A percentile compares a stretch with the other conserved stretches of the same genome.
phyloP scores from a whole-genome alignment of 1,140 invertebrate genomes.

The Drosophila nebulosa region DNA sequence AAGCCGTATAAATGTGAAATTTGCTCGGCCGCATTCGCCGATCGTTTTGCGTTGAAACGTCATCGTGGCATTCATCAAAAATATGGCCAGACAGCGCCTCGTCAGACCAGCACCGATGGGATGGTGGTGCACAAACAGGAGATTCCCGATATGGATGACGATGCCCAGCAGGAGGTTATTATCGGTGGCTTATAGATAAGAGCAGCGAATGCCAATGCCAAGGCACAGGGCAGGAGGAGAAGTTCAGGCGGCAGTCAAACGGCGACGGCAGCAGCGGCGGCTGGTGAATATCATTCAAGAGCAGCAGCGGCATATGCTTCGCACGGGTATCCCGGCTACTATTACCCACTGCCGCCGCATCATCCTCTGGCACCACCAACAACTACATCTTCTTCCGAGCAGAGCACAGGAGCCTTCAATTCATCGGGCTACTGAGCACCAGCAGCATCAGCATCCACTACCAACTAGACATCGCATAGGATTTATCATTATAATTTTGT shows the following conservation, averaged over 20 bases:
- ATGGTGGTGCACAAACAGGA: conserved; percentile 79
- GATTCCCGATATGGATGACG: conserved; percentile 77
- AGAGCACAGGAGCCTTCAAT: conserved; percentile 25
- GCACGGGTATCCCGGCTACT: conserved; percentile 38
- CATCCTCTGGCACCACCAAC: conserved; percentile 21
- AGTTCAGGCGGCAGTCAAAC: conserved; percentile 18
- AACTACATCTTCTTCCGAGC: conserved; percentile 8
- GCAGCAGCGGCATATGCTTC: conserved; percentile 7
- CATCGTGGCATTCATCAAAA: conserved; percentile 90
- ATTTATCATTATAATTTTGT: conserved; percentile 30
- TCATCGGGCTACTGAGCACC: conserved; percentile 40
- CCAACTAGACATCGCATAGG: conserved; percentile 46
- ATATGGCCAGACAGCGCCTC: conserved; percentile 83
- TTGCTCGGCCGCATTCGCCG: conserved; percentile 92
- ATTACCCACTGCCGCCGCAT: conserved; percentile 37
- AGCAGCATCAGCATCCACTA: conserved; percentile 37
- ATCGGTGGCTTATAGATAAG: conserved; percentile 80
- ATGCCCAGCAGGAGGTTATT: conserved; percentile 78
- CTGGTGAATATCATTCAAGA: conserved; percentile 6
- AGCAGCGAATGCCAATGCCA: conserved; percentile 49
- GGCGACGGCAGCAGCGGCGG: conserved; percentile 9
- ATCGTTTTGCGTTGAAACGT: conserved; percentile 89
- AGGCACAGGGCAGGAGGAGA: conserved; percentile 19
- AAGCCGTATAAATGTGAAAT: conserved; percentile 91
- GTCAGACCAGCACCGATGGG: conserved; percentile 60